A percentile compares a stretch with the other conserved stretches of the same genome.
phyloP scores from a whole-genome alignment of 2,797 vertebrate genomes.

The Cryptoprocta ferox region DNA sequence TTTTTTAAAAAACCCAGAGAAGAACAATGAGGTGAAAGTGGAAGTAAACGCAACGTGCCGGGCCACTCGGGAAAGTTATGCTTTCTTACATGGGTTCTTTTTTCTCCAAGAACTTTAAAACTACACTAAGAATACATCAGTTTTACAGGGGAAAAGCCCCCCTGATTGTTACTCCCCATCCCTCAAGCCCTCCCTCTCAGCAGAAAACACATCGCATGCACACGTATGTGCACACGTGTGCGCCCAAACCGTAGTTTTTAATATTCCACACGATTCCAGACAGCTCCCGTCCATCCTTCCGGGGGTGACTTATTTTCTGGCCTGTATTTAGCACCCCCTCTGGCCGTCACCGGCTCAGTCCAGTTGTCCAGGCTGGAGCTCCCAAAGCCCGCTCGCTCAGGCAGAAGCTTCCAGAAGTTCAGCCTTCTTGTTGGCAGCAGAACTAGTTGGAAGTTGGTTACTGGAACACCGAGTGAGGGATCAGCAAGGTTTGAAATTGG shows the following conservation, averaged over 20 bases:
- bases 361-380: neutral
- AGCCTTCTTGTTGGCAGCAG: neutral
- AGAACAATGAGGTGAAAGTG: neutral
- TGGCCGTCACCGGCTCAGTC: neutral
- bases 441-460: neutral
- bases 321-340: neutral
- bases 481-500: neutral
- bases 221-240: neutral
- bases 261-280: neutral
- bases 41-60: neutral
- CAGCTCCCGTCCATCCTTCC: neutral
- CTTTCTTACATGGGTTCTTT: neutral
- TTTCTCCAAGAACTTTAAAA: neutral
- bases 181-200: neutral
- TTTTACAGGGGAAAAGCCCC: neutral
- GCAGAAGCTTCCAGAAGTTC: neutral
- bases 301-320: too few species aligned
- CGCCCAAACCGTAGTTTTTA: neutral
- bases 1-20: too few species aligned
- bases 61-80: neutral
- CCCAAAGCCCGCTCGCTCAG: neutral
- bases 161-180: neutral
- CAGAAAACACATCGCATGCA: accelerated
- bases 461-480: neutral
- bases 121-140: neutral